phyloP scores from a whole-genome alignment of 1,140 invertebrate genomes.

The Temnothorax longispinosus region DNA sequence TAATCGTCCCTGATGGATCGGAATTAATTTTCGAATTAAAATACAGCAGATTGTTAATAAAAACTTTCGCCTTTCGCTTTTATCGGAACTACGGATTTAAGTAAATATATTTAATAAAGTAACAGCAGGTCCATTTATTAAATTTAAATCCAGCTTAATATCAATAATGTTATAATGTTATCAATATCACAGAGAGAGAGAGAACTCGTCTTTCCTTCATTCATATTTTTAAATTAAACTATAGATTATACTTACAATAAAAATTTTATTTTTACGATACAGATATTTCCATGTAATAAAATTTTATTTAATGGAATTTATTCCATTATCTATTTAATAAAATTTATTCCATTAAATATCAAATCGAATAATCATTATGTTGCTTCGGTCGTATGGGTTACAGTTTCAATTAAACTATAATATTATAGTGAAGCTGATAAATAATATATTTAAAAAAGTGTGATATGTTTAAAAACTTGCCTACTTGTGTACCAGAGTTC shows the following conservation, averaged over 20 bases:
- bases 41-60: neutral
- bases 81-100: neutral
- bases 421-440: neutral
- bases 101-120: neutral
- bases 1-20: neutral
- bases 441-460: neutral
- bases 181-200: neutral
- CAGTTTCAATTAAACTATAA: neutral
- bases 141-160: neutral
- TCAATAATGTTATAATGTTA: neutral
- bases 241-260: neutral
- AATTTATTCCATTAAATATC: neutral
- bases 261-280: neutral
- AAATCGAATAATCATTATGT: neutral
- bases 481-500: neutral
- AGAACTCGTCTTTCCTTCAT: neutral
- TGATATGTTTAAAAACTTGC: no score
- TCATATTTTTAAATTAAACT: neutral
- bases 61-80: neutral
- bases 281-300: neutral
- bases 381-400: neutral
- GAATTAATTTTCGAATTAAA: slow-evolving; percentile 25
- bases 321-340: neutral
- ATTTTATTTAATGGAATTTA: neutral
- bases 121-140: neutral